These are phyloP conservation scores for Clunio marinus DNA, from an alignment of 2,888 invertebrate genomes.

Conservation along the genomic window DNA sequence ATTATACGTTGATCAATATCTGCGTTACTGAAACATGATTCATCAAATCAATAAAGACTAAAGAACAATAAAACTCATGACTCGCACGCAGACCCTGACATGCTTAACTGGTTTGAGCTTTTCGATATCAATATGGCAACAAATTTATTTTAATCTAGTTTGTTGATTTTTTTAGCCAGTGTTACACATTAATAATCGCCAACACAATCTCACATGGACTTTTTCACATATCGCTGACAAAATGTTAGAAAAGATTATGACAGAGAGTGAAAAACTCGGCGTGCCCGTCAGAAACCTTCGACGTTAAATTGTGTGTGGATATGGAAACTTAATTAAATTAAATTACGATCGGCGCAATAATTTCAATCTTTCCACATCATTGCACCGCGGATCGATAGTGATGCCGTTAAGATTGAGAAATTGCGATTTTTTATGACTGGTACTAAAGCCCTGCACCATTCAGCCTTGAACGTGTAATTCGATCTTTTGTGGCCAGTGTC, in stretches of 20 bases:
- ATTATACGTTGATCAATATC: neutral
- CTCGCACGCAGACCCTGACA: conserved; percentile 13
- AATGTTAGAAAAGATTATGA: neutral
- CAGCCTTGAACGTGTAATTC: neutral
- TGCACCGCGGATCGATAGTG: too few species aligned
- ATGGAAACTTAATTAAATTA: conserved; percentile 9
- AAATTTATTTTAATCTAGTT: conserved; percentile 1
- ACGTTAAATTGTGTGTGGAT: neutral
- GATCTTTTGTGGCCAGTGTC: neutral
- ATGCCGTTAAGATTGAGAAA: too few species aligned
- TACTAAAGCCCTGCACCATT: neutral
- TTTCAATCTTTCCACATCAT: neutral
- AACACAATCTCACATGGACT: neutral
- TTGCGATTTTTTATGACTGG: too few species aligned
- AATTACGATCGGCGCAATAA: neutral
- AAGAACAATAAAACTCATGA: neutral
- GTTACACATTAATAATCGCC: neutral
- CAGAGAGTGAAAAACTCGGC: conserved; percentile 1
- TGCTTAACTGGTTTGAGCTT: conserved; percentile 7
- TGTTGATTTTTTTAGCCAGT: neutral
- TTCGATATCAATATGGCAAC: neutral
- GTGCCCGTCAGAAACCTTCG: neutral
- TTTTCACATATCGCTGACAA: neutral
- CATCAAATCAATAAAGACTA: neutral
- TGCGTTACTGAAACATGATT: neutral